Conservation (phyloP, 2,888 invertebrate genomes). For the Pegoplata infirma region DNA sequence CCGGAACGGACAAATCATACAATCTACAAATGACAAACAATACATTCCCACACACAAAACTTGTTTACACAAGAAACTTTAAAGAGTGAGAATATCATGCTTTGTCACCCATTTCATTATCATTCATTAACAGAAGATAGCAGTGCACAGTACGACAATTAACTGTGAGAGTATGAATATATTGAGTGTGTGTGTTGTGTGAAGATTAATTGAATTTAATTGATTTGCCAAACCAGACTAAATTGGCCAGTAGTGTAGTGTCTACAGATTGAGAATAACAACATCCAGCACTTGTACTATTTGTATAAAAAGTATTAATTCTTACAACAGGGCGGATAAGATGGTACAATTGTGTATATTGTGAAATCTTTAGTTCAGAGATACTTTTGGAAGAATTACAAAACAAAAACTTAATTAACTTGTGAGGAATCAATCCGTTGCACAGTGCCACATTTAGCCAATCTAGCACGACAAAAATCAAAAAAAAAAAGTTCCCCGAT, state of each 20-base stretch:
- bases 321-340: too few species aligned
- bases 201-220: slow-evolving; percentile 79
- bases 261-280: slow-evolving; percentile 69
- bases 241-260: slow-evolving; percentile 73
- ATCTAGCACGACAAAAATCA: too few species aligned
- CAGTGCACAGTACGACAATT: slow-evolving; percentile 28
- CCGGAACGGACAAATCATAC: slow-evolving; percentile 58
- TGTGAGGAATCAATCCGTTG: too few species aligned
- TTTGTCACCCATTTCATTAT: slow-evolving; percentile 77
- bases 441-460: too few species aligned
- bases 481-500: too few species aligned
- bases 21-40: neutral
- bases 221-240: slow-evolving; percentile 79
- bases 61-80: neutral
- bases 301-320: neutral
- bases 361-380: too few species aligned
- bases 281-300: slow-evolving; percentile 15
- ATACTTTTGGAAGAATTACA: too few species aligned
- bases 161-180: slow-evolving; percentile 26
- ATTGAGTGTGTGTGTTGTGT: slow-evolving; percentile 69
- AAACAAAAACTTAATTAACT: too few species aligned
- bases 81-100: slow-evolving; percentile 59
- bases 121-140: slow-evolving; percentile 74
- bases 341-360: too few species aligned
- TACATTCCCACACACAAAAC: slow-evolving; percentile 43